Evolutionary conservation across 2,797 vertebrate species (phyloP), one percentile per base, ranked within the genome.

Genomic region (Phrynocephalus vlangalii): DNA sequence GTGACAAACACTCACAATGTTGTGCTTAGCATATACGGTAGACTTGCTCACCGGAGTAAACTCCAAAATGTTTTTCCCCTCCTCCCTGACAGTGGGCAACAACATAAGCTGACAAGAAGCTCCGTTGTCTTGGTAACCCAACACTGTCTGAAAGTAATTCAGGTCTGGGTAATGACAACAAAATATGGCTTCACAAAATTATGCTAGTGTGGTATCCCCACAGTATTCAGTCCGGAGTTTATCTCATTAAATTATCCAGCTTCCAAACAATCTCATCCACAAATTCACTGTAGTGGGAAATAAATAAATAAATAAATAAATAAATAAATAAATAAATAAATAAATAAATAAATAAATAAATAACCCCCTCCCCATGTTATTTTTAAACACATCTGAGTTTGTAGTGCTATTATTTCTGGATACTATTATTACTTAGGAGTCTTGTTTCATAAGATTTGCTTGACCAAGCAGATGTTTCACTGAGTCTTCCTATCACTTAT

Each of bases 81-180:
- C 33, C 33, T 89, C 88, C 90, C 90, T 93, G 89, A 89, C 91
- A 94, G 91, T 28, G 71, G 71, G 68, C 81, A 94, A 82, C 88
- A 93, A 33, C 92, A 92, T 85, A 94, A 90, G 89, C 86, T 88
- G 89, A 86, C 0, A 6, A 90, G 81, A 80, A 52, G 68, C 73
- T 88, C 86, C 63, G 95, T 93, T 91, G 93, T 71, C 94, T 94
- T 95, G 86, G 92, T 87, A 95, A 95, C 87, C 0, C 22, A 90
- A 91, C 77, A 89, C 48, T 44, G 13, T 79, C 85, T 89, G 89
- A 92, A 93, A 92, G 76, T 89, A 94, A 94, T 94, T 92, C 91
- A 86, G 82, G 33, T 50, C 50, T 85, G 85, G 89, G 82, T 77
- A 68, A 79, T 91, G 93, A 93, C 28, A 66, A 91, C 78, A 92